A percentile compares a stretch with the other conserved stretches of the same genome.
Evolutionary conservation across 2,888 invertebrate species (phyloP).

Genomic region (Limnephilus auricula): DNA sequence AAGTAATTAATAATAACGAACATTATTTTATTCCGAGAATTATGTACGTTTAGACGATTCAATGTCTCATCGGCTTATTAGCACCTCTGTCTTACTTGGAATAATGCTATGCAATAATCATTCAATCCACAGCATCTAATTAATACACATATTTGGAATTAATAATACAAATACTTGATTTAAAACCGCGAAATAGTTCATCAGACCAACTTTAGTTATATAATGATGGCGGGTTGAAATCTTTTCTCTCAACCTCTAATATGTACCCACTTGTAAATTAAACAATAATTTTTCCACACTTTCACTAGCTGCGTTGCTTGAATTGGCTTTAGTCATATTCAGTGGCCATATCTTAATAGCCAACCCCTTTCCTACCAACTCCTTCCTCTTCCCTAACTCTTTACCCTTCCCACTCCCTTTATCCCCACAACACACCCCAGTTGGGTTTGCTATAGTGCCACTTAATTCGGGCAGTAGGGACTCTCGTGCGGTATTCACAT

Average conservation of each 20-base stretch:
- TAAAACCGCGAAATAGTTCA: neutral
- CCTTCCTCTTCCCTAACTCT: neutral
- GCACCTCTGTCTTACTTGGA: neutral
- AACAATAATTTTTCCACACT: neutral
- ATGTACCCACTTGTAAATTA: neutral
- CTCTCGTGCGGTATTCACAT: neutral
- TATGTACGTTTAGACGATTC: neutral
- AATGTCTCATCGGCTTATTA: neutral
- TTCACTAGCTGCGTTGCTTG: neutral
- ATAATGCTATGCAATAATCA: neutral
- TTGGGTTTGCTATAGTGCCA: neutral
- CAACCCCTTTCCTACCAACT: neutral
- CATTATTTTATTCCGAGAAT: neutral
- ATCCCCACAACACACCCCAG: neutral
- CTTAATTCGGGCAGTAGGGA: neutral
- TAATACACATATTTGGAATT: neutral
- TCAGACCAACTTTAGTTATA: neutral
- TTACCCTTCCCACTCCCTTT: neutral
- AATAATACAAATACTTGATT: neutral
- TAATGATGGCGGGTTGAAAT: neutral
- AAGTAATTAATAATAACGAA: slow-evolving; percentile 2
- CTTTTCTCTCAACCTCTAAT: neutral
- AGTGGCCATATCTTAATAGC: neutral
- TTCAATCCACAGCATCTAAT: neutral
- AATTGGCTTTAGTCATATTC: neutral